These are phyloP conservation scores for Labroides dimidiatus DNA, from an alignment of 2,797 vertebrate genomes.

Conservation along the genomic window DNA sequence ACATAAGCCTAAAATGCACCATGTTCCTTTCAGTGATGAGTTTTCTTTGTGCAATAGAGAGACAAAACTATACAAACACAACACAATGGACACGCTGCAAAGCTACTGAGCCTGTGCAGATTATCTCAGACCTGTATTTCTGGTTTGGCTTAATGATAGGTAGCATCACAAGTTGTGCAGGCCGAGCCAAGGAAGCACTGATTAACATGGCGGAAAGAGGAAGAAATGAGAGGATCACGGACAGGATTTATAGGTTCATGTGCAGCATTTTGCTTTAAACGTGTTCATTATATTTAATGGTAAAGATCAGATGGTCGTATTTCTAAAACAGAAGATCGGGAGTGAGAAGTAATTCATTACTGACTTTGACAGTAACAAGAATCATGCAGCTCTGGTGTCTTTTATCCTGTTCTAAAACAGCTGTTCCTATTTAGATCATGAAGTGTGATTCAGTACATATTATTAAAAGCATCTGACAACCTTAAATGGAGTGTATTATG, in stretches of 20 bases:
- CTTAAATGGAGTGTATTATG: conserved; percentile 53
- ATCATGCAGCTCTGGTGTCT: conserved; percentile 40
- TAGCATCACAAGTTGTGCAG: conserved; percentile 69
- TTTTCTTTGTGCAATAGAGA: conserved; percentile 50
- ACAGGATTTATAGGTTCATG: conserved; percentile 36
- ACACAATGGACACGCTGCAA: conserved; percentile 52
- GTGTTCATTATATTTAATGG: conserved; percentile 10
- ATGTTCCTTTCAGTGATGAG: conserved; percentile 21
- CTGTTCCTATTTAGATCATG: conserved; percentile 16
- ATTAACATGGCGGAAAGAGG: conserved; percentile 50
- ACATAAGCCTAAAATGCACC: neutral
- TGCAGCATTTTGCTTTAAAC: conserved; percentile 30
- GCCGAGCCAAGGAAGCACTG: conserved; percentile 52
- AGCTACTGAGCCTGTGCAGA: conserved; percentile 54
- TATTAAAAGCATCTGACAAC: conserved; percentile 54
- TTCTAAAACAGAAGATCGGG: conserved; percentile 2
- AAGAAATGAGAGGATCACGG: conserved; percentile 55
- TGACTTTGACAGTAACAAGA: conserved; percentile 23
- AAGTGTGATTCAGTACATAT: conserved; percentile 31
- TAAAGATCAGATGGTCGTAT: conserved; percentile 18
- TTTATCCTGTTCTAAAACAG: conserved; percentile 21
- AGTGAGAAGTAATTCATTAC: conserved; percentile 2
- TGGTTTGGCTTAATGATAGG: conserved; percentile 74
- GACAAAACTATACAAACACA: conserved; percentile 55
- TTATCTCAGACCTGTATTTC: conserved; percentile 79